Percentiles rank a stretch among this genome's conserved stretches.
These are phyloP conservation scores for Achatina immaculata DNA, from an alignment of 1,140 invertebrate species.

Conservation along the genomic window DNA sequence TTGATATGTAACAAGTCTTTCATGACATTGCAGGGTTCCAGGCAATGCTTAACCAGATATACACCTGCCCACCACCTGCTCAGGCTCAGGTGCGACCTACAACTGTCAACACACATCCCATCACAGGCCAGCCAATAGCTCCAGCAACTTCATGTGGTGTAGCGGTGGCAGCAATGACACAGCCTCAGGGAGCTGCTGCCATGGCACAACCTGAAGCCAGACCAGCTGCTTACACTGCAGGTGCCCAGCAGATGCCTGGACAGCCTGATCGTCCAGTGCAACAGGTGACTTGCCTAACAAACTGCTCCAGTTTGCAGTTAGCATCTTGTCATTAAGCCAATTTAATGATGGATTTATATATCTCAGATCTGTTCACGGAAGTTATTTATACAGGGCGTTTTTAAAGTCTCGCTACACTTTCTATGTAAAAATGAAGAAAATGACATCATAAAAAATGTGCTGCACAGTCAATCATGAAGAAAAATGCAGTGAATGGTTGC, in stretches of 20 bases:
- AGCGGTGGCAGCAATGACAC: conserved; percentile 52
- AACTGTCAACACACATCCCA: conserved; percentile 83
- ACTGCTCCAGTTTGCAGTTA: background rate
- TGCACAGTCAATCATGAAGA: too few relatives aligned
- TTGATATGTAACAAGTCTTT: background rate
- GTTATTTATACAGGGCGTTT: too few relatives aligned
- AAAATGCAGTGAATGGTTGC: too few relatives aligned
- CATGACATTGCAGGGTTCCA: conserved; percentile 74
- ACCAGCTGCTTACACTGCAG: conserved; percentile 10
- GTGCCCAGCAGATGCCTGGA: conserved; percentile 8
- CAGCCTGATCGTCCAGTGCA: conserved; percentile 25
- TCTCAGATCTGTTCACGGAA: too few relatives aligned
- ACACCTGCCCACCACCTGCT: conserved; percentile 42
- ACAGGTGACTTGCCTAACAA: background rate
- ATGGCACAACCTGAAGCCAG: conserved; percentile 34
- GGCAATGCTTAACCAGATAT: conserved; percentile 69
- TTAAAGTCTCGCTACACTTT: too few relatives aligned
- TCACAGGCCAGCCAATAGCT: conserved; percentile 76
- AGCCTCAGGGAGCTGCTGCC: background rate
- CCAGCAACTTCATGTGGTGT: conserved; percentile 74
- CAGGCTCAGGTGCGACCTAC: conserved; percentile 78
- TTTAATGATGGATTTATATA: too few relatives aligned
- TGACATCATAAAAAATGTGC: too few relatives aligned
- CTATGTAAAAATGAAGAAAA: too few relatives aligned
- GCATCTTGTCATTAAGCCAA: too few relatives aligned